Conservation (phyloP, 2,113 vertebrate species). For the Anolis carolinensis region DNA sequence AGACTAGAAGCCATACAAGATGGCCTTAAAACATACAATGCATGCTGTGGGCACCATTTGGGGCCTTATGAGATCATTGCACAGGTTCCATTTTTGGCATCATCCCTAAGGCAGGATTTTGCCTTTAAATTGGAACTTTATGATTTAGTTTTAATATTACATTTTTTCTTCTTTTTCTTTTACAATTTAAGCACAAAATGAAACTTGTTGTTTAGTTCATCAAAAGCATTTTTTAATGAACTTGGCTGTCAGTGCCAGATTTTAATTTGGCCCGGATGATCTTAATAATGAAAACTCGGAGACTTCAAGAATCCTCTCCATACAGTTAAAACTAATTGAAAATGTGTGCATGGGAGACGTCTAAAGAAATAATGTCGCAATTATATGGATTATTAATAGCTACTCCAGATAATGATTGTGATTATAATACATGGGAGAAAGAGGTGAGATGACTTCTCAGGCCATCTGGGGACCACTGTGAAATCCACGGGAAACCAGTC, state of each 20-base stretch:
- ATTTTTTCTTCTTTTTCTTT: neutral
- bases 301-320: neutral
- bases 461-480: neutral
- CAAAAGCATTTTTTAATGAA: constrained; percentile 18
- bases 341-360: neutral
- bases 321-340: constrained; percentile 31
- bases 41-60: neutral
- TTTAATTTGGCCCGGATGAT: constrained; percentile 32
- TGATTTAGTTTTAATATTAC: neutral
- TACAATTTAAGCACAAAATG: neutral
- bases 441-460: neutral
- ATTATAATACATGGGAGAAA: constrained; percentile 19
- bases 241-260: constrained; percentile 17
- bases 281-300: constrained; percentile 21
- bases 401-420: constrained; percentile 23
- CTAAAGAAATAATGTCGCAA: constrained; percentile 2
- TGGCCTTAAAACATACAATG: too few species aligned
- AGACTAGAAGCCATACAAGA: neutral
- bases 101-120: neutral
- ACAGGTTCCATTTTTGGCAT: neutral
- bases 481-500: neutral
- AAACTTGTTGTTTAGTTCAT: constrained; percentile 10
- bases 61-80: neutral
- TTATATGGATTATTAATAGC: constrained; percentile 35
- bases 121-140: neutral